Base-by-base conservation (phyloP, 2,113 vertebrate species). In the Hemibagrus wyckioides region DNA sequence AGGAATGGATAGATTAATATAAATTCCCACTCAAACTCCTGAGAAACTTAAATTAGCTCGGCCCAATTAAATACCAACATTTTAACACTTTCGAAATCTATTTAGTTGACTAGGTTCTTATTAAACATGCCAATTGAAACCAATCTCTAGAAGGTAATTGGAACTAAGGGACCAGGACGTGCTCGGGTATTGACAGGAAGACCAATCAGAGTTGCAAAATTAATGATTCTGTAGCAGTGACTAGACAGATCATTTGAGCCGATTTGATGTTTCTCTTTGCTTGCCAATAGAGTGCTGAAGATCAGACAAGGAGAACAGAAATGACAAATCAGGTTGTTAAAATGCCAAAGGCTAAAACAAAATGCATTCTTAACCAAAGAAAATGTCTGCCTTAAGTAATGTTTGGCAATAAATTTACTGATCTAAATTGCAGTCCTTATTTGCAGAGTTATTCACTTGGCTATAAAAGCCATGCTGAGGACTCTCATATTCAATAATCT, bases 101-200 rank as follows among this genome's bases (percentile, higher is more conserved):
- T 86, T 30, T 28, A 50, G 65, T 52, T 61, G 52, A 85, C 36
- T 85, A 39, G 63, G 13, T 84, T 84, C 84, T 59, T 80, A 77
- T 56, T 50, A 54, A 65, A 63, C 44, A 85, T 80, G 54, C 59
- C 83, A 48, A 83, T 79, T 56, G 41, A 44, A 69, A 39, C 39
- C 33, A 19, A 44, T 59, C 79, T 85, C 65, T n/a, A 11, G 28
- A 73, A 83, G 69, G 69, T 87, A 33, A 59, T 21, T 77, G 54
- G 54, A 63, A 83, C 54, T 77, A 25, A 25, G 61, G 59, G 83
- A 90, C 33, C 61, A 61, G 85, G 21, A 41, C 30, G 13, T 71
- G 56, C 1, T 77, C 15, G 10, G 33, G 83, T 41, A 90, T 85
- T 80, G 87, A 82, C 79, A 90, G 82, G 82, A 89, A 77, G 50